Percentiles rank a stretch among this genome's conserved stretches.
phyloP scores from a whole-genome alignment of 1,140 invertebrate genomes.

The Ips typographus region DNA sequence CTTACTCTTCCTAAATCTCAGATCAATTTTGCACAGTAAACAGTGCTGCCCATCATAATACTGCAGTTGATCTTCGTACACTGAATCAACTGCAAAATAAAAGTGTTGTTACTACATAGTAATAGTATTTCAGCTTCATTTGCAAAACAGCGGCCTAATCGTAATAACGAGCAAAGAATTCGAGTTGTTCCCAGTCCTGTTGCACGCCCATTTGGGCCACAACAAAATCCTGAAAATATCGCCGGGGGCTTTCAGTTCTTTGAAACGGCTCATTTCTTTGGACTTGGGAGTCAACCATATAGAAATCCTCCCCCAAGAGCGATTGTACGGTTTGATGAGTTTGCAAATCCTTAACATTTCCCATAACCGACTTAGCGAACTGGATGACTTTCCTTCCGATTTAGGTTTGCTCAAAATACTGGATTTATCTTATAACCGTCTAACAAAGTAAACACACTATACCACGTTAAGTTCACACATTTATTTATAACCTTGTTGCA shows the following conservation, averaged over 20 bases:
- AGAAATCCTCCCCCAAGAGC: constrained; percentile 81
- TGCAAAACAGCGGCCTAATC: constrained; percentile 79
- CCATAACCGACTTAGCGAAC: constrained; percentile 75
- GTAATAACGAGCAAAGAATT: constrained; percentile 87
- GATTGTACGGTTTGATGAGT: constrained; percentile 74
- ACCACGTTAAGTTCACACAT: not conserved
- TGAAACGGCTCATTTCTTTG: constrained; percentile 74
- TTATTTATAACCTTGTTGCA: constrained; percentile 6
- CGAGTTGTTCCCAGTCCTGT: constrained; percentile 77
- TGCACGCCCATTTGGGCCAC: constrained; percentile 70
- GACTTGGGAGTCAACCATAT: constrained; percentile 83
- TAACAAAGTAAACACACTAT: constrained; percentile 13
- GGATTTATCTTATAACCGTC: constrained; percentile 80
- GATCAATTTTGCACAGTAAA: not conserved
- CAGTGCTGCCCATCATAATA: not conserved
- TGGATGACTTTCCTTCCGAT: constrained; percentile 81
- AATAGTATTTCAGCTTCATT: constrained; percentile 57
- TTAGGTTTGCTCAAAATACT: constrained; percentile 74
- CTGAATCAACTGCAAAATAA: not conserved
- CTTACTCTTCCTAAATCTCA: not conserved
- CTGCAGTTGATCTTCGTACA: not conserved
- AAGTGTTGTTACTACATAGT: not conserved
- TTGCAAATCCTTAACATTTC: constrained; percentile 78
- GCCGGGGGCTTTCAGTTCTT: constrained; percentile 77
- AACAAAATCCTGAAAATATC: constrained; percentile 81